Conservation (phyloP, 2,113 vertebrate species). For the Desmodus rotundus region DNA sequence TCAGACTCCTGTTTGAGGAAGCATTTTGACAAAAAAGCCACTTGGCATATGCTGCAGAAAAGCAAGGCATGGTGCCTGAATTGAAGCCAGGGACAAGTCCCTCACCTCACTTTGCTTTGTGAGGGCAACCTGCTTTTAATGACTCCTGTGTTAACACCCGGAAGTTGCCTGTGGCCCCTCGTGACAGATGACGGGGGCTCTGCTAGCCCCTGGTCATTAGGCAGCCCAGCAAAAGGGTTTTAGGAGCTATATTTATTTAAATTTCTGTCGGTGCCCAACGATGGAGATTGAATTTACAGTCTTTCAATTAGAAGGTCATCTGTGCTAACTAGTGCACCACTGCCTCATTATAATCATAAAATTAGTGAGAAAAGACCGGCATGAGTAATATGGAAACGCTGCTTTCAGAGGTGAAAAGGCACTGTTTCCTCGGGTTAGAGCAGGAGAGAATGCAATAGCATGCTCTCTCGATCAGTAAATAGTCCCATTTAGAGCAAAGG, state of each 20-base stretch:
- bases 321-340: conserved; percentile 80
- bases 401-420: conserved; percentile 74
- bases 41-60: conserved; percentile 55
- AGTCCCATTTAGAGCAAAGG: conserved; percentile 21
- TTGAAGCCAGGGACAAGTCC: conserved; percentile 60
- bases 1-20: conserved; percentile 41
- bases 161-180: conserved; percentile 24
- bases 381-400: conserved; percentile 73
- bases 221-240: conserved; percentile 68
- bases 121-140: conserved; percentile 56
- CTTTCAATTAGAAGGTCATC: conserved; percentile 88
- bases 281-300: conserved; percentile 83
- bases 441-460: conserved; percentile 42
- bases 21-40: conserved; percentile 33
- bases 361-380: conserved; percentile 81
- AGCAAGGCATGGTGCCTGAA: conserved; percentile 41
- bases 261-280: conserved; percentile 76
- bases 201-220: conserved; percentile 71
- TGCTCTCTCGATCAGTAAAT: conserved; percentile 65
- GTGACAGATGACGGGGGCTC: conserved; percentile 69
- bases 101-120: conserved; percentile 52
- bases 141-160: conserved; percentile 68
- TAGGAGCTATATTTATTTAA: conserved; percentile 80
- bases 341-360: conserved; percentile 86
- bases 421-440: conserved; percentile 49